Percentiles rank a stretch among this genome's conserved stretches.
Conservation (phyloP, 2,113 vertebrate genomes). For the Passer montanus region DNA sequence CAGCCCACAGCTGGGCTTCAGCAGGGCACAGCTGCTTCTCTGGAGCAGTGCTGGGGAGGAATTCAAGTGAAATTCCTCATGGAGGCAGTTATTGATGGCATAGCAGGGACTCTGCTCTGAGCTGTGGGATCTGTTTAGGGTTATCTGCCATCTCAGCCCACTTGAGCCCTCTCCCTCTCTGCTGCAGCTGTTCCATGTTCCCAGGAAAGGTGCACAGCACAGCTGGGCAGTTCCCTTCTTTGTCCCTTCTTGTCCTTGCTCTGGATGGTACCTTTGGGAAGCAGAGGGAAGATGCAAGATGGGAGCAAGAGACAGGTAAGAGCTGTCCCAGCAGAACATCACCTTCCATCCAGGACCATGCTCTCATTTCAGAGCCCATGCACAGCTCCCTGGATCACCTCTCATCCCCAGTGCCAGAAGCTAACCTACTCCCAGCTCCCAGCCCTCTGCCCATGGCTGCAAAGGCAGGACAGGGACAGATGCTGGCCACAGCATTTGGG, state of each 20-base stretch:
- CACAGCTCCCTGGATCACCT: not conserved
- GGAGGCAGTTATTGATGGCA: not conserved
- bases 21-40: not conserved
- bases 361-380: not conserved
- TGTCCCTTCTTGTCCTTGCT: not conserved
- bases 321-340: not conserved
- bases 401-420: not conserved
- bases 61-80: not conserved
- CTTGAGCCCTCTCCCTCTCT: not conserved
- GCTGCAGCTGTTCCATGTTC: not conserved
- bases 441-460: not conserved
- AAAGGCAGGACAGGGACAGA: not conserved
- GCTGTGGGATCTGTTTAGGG: rapidly evolving
- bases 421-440: not conserved
- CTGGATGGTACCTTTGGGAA: not conserved
- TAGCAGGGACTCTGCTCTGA: not conserved
- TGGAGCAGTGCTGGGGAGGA: not conserved
- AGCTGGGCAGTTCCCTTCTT: not conserved
- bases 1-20: not conserved
- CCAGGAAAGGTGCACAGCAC: not conserved
- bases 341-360: not conserved
- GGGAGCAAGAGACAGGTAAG: not conserved
- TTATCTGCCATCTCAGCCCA: not conserved
- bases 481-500: not conserved
- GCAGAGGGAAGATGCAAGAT: not conserved